Percentiles rank a stretch among this genome's conserved stretches.
phyloP scores from a whole-genome alignment of 2,113 vertebrate species.

The Micronycteris hirsuta region DNA sequence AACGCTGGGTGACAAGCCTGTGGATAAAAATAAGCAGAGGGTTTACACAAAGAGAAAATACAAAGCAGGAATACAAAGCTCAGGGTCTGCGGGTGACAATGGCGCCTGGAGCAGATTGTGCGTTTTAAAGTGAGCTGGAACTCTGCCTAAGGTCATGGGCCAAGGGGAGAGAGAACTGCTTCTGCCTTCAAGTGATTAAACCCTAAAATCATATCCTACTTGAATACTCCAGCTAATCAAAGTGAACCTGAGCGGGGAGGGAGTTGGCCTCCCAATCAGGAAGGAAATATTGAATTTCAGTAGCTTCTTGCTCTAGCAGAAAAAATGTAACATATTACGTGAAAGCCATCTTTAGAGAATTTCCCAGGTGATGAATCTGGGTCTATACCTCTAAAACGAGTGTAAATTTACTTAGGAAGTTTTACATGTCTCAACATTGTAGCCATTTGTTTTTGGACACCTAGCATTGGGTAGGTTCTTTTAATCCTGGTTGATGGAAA shows the following conservation, averaged over 20 bases:
- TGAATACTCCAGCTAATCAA: neutral
- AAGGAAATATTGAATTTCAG: conserved; percentile 37
- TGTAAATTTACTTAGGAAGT: neutral
- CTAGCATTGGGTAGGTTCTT: neutral
- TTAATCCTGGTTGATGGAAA: neutral
- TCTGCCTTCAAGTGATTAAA: neutral
- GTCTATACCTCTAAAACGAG: conserved; percentile 13
- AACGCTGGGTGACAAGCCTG: neutral
- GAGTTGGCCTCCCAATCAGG: neutral
- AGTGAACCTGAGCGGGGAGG: neutral
- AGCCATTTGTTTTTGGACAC: neutral
- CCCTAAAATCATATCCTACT: neutral
- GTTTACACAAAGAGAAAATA: conserved; percentile 45
- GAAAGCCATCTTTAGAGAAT: neutral
- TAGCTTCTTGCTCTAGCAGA: neutral
- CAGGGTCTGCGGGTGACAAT: neutral
- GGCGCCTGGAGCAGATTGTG: neutral
- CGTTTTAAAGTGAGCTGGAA: neutral
- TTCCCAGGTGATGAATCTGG: neutral
- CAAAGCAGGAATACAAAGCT: conserved; percentile 32
- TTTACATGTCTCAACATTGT: neutral
- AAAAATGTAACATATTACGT: neutral
- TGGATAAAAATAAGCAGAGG: conserved; percentile 49
- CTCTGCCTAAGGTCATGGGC: neutral
- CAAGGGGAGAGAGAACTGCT: neutral